Base-by-base conservation (phyloP, 2,888 invertebrate genomes). In the Neelides folsomi region DNA sequence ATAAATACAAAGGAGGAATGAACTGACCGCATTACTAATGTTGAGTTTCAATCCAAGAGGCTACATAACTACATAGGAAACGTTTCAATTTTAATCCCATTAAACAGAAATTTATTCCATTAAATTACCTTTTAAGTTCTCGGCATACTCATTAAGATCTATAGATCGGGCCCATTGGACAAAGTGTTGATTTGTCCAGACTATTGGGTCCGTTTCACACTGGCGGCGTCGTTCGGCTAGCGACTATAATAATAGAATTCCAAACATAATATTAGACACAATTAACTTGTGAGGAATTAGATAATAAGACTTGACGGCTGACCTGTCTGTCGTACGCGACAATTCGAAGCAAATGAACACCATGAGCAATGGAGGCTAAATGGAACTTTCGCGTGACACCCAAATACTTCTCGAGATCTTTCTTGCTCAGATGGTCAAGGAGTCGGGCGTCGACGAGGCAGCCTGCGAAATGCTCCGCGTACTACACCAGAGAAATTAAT, bases 111-210 rank as follows among this genome's bases (percentile, higher is more conserved):
- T n/a, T 44, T 37, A n/a, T 12, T 27, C 9, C 19, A 16, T 41
- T 46, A 49, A 57, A 67, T 66, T 71, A 86, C 88, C 88, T 81
- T 87, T 88, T 40, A 93, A 76, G 72, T 89, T 89, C 63, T 88
- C 88, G 62, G 89, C 86, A 71, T 90, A 93, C 76, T 93, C 93
- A 54, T 83, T 83, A 67, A 94, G 77, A 75, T 94, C 92, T 69
- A 94, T 92, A 70, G 85, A 86, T 67, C 87, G 79, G 27, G 89
- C 85, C 94, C 93, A 94, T 68, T 87, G 82, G 66, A 92, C 83
- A 71, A 93, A 88, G 68, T 92, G 79, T 69, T 88, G 86, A 75
- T 92, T 93, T 66, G 90, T 92, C 94, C 94, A 94, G 49, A 94
- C 90, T 64, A 93, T 76, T 47, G 92, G 90, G 74, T 94, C 93